Evolutionary conservation across 2,797 vertebrate species (phyloP).

Genomic region (Chelonia mydas): DNA sequence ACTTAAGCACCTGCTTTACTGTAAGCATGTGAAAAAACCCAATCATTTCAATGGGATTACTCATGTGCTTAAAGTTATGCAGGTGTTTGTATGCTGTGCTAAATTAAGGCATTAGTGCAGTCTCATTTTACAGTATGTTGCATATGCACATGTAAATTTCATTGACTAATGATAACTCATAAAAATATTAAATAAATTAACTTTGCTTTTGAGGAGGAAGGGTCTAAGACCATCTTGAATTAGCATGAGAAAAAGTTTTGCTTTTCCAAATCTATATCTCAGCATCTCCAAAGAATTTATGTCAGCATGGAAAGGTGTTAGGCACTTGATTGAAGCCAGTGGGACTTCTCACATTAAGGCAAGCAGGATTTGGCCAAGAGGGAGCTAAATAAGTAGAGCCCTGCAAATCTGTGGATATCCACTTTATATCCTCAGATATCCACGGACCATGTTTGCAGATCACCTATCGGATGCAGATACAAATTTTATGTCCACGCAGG

Average conservation of each 20-base stretch:
- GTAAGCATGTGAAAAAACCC: neutral
- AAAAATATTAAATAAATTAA: neutral
- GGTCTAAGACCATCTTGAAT: neutral
- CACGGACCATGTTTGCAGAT: no score
- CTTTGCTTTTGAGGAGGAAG: neutral
- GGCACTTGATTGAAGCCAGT: neutral
- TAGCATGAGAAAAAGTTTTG: neutral
- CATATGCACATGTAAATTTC: neutral
- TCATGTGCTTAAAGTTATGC: neutral
- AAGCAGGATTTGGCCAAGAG: neutral
- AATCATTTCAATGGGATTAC: neutral
- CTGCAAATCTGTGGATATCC: no score
- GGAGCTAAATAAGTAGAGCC: neutral
- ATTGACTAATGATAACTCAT: neutral
- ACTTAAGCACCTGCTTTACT: neutral
- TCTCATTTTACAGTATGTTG: neutral
- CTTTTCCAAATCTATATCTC: neutral
- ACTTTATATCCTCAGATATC: no score
- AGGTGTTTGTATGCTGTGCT: neutral
- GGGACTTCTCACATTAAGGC: neutral
- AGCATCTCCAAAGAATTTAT: neutral
- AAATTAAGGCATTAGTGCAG: neutral
- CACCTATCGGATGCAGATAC: no score
- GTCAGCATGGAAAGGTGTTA: neutral
- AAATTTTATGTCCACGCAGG: no score